A percentile compares a stretch with the other conserved stretches of the same genome.
Evolutionary conservation across 2,797 vertebrate species (phyloP).

Genomic region (Erpetoichthys calabaricus): DNA sequence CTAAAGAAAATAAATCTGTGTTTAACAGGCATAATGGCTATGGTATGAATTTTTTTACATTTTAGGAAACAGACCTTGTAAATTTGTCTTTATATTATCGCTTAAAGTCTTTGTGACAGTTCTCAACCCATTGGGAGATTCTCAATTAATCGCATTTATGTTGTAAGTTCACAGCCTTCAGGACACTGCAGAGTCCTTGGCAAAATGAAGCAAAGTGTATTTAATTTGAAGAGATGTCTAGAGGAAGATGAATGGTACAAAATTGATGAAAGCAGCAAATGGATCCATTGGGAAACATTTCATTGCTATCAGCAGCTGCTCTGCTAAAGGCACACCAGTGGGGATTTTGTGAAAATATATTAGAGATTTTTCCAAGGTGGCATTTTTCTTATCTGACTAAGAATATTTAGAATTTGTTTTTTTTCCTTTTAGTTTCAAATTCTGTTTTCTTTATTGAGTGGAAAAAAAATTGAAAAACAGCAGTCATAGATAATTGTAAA

Average conservation of each 20-base stretch:
- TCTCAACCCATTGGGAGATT: too few relatives aligned
- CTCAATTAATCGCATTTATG: too few relatives aligned
- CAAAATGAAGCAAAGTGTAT: slow-evolving; percentile 7
- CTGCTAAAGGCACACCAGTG: slow-evolving; percentile 1
- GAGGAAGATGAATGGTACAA: slow-evolving; percentile 15
- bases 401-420: slow-evolving; percentile 4
- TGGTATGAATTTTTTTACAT: too few relatives aligned
- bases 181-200: slow-evolving; percentile 5
- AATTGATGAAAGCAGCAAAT: slow-evolving; percentile 14
- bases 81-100: too few relatives aligned
- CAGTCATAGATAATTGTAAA: too few relatives aligned
- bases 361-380: background rate
- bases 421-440: background rate
- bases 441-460: slow-evolving; percentile 1
- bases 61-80: too few relatives aligned
- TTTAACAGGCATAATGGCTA: too few relatives aligned
- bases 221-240: slow-evolving; percentile 8
- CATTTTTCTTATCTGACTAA: too few relatives aligned
- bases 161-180: background rate
- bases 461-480: too few relatives aligned
- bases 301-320: slow-evolving; percentile 13
- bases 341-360: slow-evolving; percentile 1
- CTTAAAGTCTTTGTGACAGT: too few relatives aligned
- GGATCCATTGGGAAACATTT: slow-evolving; percentile 10
- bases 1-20: too few relatives aligned